Evolutionary conservation across 2,113 vertebrate genomes (phyloP).

Genomic region (Onychostoma macrolepis): DNA sequence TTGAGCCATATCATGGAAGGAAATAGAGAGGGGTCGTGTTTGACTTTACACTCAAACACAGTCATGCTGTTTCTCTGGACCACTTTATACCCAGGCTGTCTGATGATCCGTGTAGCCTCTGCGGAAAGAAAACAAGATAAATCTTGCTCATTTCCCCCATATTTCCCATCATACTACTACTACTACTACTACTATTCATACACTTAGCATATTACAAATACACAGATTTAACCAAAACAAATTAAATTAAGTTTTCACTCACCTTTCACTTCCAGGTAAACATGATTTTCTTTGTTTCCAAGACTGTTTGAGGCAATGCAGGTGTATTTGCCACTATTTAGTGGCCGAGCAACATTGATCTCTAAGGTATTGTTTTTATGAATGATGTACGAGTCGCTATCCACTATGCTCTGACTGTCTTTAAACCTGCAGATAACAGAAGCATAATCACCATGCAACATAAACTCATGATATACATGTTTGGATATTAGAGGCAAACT

Average conservation of each 20-base stretch:
- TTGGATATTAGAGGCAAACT: neutral
- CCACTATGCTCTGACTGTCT: conserved; percentile 83
- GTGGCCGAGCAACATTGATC: conserved; percentile 85
- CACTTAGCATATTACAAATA: neutral
- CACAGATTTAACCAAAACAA: neutral
- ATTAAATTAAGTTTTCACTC: conserved; percentile 56
- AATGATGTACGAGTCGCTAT: conserved; percentile 82
- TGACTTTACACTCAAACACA: conserved; percentile 91
- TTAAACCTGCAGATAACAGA: conserved; percentile 82
- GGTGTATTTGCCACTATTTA: conserved; percentile 86
- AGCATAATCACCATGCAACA: neutral
- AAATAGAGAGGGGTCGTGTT: conserved; percentile 85
- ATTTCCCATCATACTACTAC: neutral
- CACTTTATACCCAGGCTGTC: conserved; percentile 88
- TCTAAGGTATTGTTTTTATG: conserved; percentile 92
- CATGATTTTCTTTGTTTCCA: conserved; percentile 88
- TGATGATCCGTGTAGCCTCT: conserved; percentile 94
- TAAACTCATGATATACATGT: neutral
- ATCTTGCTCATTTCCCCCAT: neutral
- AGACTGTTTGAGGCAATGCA: conserved; percentile 92
- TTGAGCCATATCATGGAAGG: conserved; percentile 89
- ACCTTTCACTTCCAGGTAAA: conserved; percentile 94
- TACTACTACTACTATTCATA: neutral
- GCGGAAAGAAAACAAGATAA: conserved; percentile 22
- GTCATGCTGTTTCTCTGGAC: conserved; percentile 83